Conservation (phyloP, 2,113 vertebrate species). For the Progne subis region DNA sequence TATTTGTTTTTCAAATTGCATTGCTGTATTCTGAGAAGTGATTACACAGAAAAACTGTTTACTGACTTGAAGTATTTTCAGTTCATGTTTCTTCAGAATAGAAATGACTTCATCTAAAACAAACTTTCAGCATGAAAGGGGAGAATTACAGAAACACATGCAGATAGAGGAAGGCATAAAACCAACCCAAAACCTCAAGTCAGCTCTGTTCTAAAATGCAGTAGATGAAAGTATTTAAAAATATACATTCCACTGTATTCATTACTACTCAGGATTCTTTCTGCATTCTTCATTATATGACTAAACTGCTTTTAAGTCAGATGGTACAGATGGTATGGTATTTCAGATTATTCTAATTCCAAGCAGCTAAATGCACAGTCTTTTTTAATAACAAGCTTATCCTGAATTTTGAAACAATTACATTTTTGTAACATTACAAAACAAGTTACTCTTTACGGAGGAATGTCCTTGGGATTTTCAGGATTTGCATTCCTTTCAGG, state of each 20-base stretch:
- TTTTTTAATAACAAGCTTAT: conserved; percentile 40
- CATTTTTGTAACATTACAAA: conserved; percentile 14
- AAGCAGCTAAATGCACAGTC: conserved; percentile 18
- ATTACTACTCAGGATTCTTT: conserved; percentile 19
- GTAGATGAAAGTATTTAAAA: conserved; percentile 30
- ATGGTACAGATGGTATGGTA: conserved; percentile 43
- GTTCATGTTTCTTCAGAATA: background rate
- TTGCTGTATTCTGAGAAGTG: background rate
- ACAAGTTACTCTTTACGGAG: background rate
- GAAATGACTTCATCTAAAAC: background rate
- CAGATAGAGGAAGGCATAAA: background rate
- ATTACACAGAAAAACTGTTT: background rate
- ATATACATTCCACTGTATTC: background rate
- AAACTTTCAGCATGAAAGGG: background rate
- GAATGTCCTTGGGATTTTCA: conserved; percentile 35
- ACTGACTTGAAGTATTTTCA: background rate
- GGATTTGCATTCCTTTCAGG: conserved; percentile 41
- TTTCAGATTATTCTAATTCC: conserved; percentile 50
- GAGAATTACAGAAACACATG: background rate
- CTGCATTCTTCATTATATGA: conserved; percentile 34
- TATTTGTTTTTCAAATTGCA: background rate
- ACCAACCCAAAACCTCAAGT: background rate
- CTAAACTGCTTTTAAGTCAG: background rate
- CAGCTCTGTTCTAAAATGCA: background rate
- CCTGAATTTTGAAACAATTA: conserved; percentile 34